Evolutionary conservation across 2,113 vertebrate species (phyloP), one percentile per base, ranked within the genome.

Genomic region (Aix galericulata): DNA sequence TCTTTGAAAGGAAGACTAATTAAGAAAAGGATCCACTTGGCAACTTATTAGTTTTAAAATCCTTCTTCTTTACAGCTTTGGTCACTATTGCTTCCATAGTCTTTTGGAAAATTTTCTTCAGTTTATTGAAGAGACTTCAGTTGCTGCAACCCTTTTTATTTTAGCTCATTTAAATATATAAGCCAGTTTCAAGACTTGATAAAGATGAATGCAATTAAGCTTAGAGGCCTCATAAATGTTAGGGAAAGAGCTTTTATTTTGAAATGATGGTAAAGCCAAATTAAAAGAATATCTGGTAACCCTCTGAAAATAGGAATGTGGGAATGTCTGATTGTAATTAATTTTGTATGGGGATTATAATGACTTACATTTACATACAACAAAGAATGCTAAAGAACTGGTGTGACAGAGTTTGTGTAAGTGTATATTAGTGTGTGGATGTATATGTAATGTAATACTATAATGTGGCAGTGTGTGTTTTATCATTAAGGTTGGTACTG

Each of bases 101-200:
- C 79, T 89, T 91, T 95, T 1, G 14, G 86, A 93, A 72, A 74
- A 56, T 94, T 95, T 95, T 81, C 53, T 85, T 81, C 82, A 58
- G 44, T 88, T 93, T 94, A 87, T 95, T 94, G 95, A 96, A 97
- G 89, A 96, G 77, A 97, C 92, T 97, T 97, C 96, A 91, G 91
- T 96, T 94, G 95, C 86, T 64, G 91, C 82, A 89, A 95, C 81
- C 36, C 85, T 96, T 97, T 97, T 96, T 81, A 97, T 95, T 97
- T 97, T 76, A 91, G 82, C 88, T 97, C 91, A 97, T 96, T 97
- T 96, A 96, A 96, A 97, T 97, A 95, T 92, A 97, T 97, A 89
- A 96, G 66, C 81, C 56, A 83, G 82, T 96, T 97, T 94, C 91
- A 94, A 93, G 84, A 80, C 95, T 60, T 93, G 91, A 95, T 96